phyloP scores from a whole-genome alignment of 1,140 invertebrate species.

The Drosophila sturtevanti region DNA sequence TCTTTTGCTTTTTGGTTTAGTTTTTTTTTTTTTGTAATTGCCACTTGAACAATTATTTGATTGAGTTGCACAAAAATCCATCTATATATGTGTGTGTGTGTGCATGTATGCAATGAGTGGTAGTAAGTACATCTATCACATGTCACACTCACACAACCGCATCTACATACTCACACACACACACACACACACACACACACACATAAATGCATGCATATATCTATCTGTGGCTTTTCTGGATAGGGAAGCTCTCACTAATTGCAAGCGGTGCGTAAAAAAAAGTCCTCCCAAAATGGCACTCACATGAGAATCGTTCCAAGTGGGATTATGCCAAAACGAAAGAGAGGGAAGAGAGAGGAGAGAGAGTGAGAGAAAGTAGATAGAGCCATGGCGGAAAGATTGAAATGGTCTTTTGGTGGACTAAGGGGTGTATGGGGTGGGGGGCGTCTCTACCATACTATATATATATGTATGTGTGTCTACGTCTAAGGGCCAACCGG shows the following conservation, averaged over 20 bases:
- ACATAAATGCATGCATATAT: not conserved
- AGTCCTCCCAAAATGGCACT: conserved; percentile 45
- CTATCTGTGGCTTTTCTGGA: conserved; percentile 22
- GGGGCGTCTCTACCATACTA: not conserved
- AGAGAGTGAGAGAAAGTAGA: not conserved
- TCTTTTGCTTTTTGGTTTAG: conserved; percentile 28
- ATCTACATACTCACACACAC: not conserved
- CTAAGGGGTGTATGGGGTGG: not conserved
- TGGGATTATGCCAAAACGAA: conserved; percentile 45
- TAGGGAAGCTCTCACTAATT: conserved; percentile 60
- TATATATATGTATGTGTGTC: not conserved
- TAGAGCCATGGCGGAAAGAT: conserved; percentile 2
- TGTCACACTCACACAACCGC: conserved; percentile 8
- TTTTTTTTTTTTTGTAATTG: conserved; percentile 33
- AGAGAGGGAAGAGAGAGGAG: not conserved
- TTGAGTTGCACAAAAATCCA: conserved; percentile 42
- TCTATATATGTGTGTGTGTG: conserved; percentile 13
- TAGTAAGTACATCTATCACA: conserved; percentile 34
- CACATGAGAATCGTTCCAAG: conserved; percentile 45
- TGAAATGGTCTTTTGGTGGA: conserved; percentile 7
- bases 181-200: not conserved
- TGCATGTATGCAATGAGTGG: not conserved
- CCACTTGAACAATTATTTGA: conserved; percentile 57
- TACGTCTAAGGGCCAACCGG: conserved; percentile 28
- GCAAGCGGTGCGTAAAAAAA: conserved; percentile 65